These are phyloP conservation scores for Anhinga rufa DNA, from an alignment of 2,113 vertebrate species.

Conservation along the genomic window DNA sequence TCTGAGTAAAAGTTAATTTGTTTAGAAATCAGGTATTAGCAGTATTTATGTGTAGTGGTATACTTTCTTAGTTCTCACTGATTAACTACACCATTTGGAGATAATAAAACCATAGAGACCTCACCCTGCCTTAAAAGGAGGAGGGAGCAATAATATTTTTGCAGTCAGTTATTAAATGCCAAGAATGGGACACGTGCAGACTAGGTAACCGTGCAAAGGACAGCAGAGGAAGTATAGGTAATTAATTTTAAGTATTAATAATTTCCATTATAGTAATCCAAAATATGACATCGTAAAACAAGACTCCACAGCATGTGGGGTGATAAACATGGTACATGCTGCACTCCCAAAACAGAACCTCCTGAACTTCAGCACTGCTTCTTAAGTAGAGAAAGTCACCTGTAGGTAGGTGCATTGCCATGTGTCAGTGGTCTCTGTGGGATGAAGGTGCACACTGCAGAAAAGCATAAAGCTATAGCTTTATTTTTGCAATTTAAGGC, in stretches of 20 bases:
- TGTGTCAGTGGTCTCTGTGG: background rate
- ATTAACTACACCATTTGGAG: background rate
- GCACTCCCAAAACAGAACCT: background rate
- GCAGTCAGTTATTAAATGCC: background rate
- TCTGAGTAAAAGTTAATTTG: background rate
- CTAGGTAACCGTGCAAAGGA: background rate
- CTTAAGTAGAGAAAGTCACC: background rate
- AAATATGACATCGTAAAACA: background rate
- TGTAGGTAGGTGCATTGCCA: fast-evolving
- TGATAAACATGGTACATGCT: background rate
- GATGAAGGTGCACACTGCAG: background rate
- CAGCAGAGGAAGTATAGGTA: background rate
- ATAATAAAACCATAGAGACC: background rate
- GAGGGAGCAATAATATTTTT: background rate
- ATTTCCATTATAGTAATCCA: background rate
- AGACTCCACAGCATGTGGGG: background rate
- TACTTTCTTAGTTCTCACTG: background rate
- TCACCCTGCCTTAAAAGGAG: background rate
- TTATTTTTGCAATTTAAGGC: background rate
- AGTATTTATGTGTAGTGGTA: background rate
- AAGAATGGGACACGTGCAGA: background rate
- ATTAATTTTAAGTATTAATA: background rate
- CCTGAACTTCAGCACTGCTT: background rate
- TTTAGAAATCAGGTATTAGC: background rate
- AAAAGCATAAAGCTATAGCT: background rate